Conservation (phyloP, 2,888 invertebrate genomes). For the Xanthia togata region DNA sequence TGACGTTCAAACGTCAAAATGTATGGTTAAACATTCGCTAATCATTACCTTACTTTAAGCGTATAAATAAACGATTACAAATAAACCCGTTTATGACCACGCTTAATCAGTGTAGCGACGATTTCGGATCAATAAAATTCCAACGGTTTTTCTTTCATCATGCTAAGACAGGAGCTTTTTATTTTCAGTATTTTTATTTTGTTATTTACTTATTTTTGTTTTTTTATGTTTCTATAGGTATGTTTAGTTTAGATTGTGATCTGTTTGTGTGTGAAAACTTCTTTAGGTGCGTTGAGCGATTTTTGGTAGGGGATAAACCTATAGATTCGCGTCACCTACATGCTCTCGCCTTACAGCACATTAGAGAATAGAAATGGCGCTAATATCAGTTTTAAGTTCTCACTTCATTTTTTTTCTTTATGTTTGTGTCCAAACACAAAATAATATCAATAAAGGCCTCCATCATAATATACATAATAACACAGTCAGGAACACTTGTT, state of each 20-base stretch:
- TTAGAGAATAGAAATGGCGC: too few species aligned
- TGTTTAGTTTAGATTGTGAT: background rate
- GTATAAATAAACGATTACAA: too few species aligned
- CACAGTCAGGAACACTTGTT: constrained; percentile 50
- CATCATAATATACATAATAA: constrained; percentile 45
- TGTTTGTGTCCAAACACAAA: background rate
- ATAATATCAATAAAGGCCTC: constrained; percentile 17
- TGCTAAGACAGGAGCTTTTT: background rate
- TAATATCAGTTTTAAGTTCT: too few species aligned
- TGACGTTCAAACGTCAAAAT: too few species aligned
- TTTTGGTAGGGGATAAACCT: too few species aligned
- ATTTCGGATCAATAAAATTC: background rate
- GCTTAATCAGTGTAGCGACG: background rate
- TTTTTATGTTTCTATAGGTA: background rate
- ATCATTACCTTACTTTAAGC: too few species aligned
- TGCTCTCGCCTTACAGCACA: too few species aligned
- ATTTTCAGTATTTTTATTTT: too few species aligned
- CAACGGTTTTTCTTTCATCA: background rate
- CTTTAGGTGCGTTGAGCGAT: too few species aligned
- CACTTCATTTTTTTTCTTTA: background rate
- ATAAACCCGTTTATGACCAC: background rate
- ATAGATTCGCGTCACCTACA: too few species aligned
- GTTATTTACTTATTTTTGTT: background rate
- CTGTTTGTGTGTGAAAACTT: background rate
- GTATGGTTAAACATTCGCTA: too few species aligned